phyloP scores from a whole-genome alignment of 1,140 invertebrate species.

The Hyles vespertilio region DNA sequence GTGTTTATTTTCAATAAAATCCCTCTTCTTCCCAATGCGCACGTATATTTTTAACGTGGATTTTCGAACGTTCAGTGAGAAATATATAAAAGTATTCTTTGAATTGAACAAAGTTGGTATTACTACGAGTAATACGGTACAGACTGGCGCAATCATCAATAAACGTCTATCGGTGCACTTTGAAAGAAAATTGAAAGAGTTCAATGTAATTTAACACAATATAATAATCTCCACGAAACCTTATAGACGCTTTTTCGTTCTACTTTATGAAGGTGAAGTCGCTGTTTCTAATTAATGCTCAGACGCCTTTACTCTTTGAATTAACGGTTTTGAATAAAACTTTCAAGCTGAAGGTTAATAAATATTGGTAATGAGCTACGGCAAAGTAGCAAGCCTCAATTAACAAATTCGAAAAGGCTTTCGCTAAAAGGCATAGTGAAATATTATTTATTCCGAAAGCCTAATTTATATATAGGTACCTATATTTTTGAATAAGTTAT shows the following conservation, averaged over 20 bases:
- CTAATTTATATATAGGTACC: too few species aligned
- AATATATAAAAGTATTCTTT: constrained; percentile 2
- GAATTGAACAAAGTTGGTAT: constrained; percentile 1
- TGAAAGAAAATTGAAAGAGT: constrained; percentile 9
- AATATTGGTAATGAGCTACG: constrained; percentile 2
- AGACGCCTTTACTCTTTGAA: constrained; percentile 3
- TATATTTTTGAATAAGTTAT: too few species aligned
- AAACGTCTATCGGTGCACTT: constrained; percentile 8
- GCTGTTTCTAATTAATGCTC: constrained; percentile 4
- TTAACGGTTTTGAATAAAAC: constrained; percentile 11
- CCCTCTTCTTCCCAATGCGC: neutral
- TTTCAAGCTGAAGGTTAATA: constrained; percentile 3
- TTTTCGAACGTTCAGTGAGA: constrained; percentile 5
- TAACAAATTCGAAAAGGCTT: neutral
- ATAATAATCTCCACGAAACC: too few species aligned
- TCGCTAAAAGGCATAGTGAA: neutral
- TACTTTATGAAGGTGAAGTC: neutral
- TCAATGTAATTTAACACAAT: constrained; percentile 8
- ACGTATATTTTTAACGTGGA: constrained; percentile 5
- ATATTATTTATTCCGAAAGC: neutral
- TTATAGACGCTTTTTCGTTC: too few species aligned
- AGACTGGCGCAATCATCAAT: constrained; percentile 11
- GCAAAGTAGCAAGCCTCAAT: constrained; percentile 1
- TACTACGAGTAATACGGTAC: neutral
- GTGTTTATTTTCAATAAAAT: constrained; percentile 7